These are phyloP conservation scores for Gavialis gangeticus DNA, from an alignment of 2,113 vertebrate species.

Conservation along the genomic window DNA sequence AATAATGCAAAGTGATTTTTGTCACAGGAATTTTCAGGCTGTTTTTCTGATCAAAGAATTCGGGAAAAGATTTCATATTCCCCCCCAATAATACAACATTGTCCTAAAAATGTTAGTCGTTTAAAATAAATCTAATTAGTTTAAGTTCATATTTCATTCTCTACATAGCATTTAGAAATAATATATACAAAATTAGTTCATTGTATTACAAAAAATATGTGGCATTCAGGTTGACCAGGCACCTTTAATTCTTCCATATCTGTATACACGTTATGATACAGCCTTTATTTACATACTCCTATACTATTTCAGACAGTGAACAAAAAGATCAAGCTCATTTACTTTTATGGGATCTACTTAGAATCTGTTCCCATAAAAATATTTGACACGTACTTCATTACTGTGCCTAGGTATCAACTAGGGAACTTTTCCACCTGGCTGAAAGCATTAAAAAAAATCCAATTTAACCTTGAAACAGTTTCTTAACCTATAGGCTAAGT, in stretches of 20 bases:
- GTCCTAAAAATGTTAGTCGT: background rate
- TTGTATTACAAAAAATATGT: background rate
- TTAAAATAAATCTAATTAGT: background rate
- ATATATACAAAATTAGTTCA: background rate
- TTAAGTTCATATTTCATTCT: background rate
- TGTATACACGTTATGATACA: background rate
- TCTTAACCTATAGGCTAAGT: no score
- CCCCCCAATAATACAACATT: background rate
- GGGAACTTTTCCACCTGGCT: no score
- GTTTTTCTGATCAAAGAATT: background rate
- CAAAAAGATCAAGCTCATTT: background rate
- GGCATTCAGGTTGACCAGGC: background rate
- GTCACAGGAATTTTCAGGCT: background rate
- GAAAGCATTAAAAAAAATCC: no score
- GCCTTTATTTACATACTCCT: background rate
- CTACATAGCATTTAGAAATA: background rate
- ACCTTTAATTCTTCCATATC: background rate
- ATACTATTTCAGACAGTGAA: background rate
- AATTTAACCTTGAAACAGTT: no score
- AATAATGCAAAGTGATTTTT: background rate
- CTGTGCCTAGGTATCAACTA: no score
- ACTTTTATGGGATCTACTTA: background rate
- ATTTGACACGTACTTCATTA: no score
- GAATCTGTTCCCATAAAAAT: no score
- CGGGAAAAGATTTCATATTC: background rate